These are phyloP conservation scores for Pseudeuparius sepicola DNA, from an alignment of 2,888 invertebrate genomes.

Conservation along the genomic window DNA sequence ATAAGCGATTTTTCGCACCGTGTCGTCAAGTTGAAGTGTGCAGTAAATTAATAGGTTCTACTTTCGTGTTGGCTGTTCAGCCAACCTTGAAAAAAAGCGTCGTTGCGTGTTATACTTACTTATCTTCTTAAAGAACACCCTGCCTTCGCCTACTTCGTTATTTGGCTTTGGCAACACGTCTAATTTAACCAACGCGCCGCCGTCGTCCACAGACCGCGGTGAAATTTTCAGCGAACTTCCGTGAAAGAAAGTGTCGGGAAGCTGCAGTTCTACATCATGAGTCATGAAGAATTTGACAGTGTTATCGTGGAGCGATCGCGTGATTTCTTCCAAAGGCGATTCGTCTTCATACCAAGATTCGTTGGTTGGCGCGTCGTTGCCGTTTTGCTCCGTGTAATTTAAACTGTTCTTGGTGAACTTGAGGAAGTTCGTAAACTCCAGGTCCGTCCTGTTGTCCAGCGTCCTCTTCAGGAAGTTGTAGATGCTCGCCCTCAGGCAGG, in stretches of 20 bases:
- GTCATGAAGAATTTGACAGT: slow-evolving; percentile 58
- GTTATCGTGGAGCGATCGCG: slow-evolving; percentile 59
- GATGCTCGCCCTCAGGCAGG: slow-evolving; percentile 69
- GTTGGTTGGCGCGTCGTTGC: slow-evolving; percentile 40
- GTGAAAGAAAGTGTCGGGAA: slow-evolving; percentile 65
- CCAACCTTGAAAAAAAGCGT: no score
- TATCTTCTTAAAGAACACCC: slow-evolving; percentile 59
- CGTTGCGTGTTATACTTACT: no score
- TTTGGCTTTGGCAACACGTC: slow-evolving; percentile 51
- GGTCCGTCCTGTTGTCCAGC: slow-evolving; percentile 41
- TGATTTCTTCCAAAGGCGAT: slow-evolving; percentile 64
- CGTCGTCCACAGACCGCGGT: slow-evolving; percentile 62
- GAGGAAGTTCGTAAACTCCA: slow-evolving; percentile 45
- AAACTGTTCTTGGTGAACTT: slow-evolving; percentile 35
- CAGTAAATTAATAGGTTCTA: no score
- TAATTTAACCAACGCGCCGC: slow-evolving; percentile 64
- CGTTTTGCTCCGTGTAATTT: slow-evolving; percentile 26
- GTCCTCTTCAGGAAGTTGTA: slow-evolving; percentile 61
- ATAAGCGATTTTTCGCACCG: no score
- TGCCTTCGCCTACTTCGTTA: slow-evolving; percentile 34
- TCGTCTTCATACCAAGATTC: slow-evolving; percentile 29
- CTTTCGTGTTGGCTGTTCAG: no score
- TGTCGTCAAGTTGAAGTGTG: no score
- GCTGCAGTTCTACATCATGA: slow-evolving; percentile 60
- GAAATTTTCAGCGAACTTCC: slow-evolving; percentile 65